Conservation (phyloP, 2,888 invertebrate species). For the Drosophila austrosaltans region DNA sequence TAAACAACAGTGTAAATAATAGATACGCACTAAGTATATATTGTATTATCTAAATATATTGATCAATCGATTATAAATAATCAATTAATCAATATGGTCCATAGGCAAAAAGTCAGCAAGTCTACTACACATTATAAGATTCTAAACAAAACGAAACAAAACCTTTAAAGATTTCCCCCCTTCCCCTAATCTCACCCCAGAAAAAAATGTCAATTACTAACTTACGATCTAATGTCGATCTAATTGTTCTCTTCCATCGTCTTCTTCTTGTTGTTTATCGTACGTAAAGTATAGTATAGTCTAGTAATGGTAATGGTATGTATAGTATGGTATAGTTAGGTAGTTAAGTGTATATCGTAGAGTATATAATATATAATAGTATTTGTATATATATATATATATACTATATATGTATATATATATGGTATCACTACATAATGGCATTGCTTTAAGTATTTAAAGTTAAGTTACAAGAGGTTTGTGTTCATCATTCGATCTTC, state of each 20-base stretch:
- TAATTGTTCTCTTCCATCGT: too few species aligned
- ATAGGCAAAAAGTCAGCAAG: slow-evolving; percentile 60
- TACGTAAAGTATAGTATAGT: slow-evolving; percentile 4
- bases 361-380: slow-evolving; percentile 22
- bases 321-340: slow-evolving; percentile 24
- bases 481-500: slow-evolving; percentile 30
- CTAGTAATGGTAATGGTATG: slow-evolving; percentile 2
- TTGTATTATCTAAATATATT: slow-evolving; percentile 17
- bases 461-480: slow-evolving; percentile 36
- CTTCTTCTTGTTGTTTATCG: too few species aligned
- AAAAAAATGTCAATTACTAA: neutral
- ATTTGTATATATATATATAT: slow-evolving; percentile 33
- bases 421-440: slow-evolving; percentile 81
- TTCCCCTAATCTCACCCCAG: too few species aligned
- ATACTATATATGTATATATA: slow-evolving; percentile 39
- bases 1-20: slow-evolving; percentile 51
- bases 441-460: slow-evolving; percentile 81
- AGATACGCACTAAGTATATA: slow-evolving; percentile 10
- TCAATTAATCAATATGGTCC: slow-evolving; percentile 59
- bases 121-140: slow-evolving; percentile 28
- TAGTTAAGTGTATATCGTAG: slow-evolving; percentile 26
- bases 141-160: neutral
- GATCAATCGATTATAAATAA: too few species aligned
- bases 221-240: too few species aligned
- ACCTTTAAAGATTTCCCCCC: neutral